A percentile compares a stretch with the other conserved stretches of the same genome.
These are phyloP conservation scores for Tetanocera ferruginea DNA, from an alignment of 2,888 invertebrate genomes.

Conservation along the genomic window DNA sequence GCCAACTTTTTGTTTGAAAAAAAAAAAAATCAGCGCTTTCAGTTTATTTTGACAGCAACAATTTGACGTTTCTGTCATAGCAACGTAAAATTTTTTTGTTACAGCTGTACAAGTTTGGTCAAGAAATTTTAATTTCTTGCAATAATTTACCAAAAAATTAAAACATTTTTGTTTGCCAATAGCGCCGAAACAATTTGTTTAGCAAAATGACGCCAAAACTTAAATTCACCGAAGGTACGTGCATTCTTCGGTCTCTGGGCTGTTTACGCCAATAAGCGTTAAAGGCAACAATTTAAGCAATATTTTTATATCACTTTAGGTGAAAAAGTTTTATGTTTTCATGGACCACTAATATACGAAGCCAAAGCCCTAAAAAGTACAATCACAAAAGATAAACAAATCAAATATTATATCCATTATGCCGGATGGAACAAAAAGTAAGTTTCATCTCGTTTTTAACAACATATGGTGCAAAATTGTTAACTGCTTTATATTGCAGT, in stretches of 20 bases:
- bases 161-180: constrained; percentile 8
- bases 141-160: not conserved
- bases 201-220: constrained; percentile 75
- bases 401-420: constrained; percentile 94
- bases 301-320: constrained; percentile 71
- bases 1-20: not conserved
- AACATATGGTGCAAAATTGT: not conserved
- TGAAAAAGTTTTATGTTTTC: constrained; percentile 93
- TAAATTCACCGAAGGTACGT: constrained; percentile 81
- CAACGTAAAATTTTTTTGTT: constrained; percentile 17
- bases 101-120: constrained; percentile 28
- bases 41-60: not conserved
- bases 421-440: constrained; percentile 99
- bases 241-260: constrained; percentile 5
- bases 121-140: not conserved
- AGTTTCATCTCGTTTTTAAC: constrained; percentile 55
- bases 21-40: not conserved
- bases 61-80: constrained; percentile 20
- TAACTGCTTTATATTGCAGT: constrained; percentile 68
- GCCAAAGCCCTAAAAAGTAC: constrained; percentile 93
- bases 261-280: constrained; percentile 18
- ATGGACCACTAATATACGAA: constrained; percentile 96
- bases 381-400: constrained; percentile 86
- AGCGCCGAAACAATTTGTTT: constrained; percentile 55
- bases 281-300: not conserved